Evolutionary conservation across 2,888 invertebrate species (phyloP).

Genomic region (Atethmia centrago): DNA sequence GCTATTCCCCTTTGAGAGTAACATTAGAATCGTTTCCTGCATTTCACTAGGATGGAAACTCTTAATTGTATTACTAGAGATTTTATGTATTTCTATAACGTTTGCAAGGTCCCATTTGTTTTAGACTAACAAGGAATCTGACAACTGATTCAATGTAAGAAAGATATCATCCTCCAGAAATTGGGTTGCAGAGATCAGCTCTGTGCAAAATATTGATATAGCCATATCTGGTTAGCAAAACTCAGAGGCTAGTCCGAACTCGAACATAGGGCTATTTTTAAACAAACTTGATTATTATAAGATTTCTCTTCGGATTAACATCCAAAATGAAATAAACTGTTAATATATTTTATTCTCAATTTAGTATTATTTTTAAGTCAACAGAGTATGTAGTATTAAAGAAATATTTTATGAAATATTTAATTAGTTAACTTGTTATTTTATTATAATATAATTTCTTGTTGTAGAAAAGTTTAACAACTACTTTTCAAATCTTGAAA

Average conservation of each 20-base stretch:
- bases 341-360: conserved; percentile 50
- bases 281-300: conserved; percentile 9
- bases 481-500: not conserved
- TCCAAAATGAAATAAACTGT: conserved; percentile 17
- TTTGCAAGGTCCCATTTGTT: not conserved
- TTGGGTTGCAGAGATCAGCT: not conserved
- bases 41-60: not conserved
- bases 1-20: not conserved
- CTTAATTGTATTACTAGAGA: not conserved
- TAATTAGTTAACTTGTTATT: conserved; percentile 44
- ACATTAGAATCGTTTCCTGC: not conserved
- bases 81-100: not conserved
- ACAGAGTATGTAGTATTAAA: conserved; percentile 45
- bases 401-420: conserved; percentile 51
- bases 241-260: too few species aligned
- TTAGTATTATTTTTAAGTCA: conserved; percentile 48
- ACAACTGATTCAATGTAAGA: not conserved
- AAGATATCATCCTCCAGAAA: not conserved
- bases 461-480: not conserved
- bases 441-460: conserved; percentile 17
- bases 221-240: not conserved
- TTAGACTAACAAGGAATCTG: not conserved
- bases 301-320: conserved; percentile 14
- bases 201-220: not conserved
- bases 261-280: not conserved